phyloP scores from a whole-genome alignment of 2,797 vertebrate species.

The Phrynocephalus guinanensis region DNA sequence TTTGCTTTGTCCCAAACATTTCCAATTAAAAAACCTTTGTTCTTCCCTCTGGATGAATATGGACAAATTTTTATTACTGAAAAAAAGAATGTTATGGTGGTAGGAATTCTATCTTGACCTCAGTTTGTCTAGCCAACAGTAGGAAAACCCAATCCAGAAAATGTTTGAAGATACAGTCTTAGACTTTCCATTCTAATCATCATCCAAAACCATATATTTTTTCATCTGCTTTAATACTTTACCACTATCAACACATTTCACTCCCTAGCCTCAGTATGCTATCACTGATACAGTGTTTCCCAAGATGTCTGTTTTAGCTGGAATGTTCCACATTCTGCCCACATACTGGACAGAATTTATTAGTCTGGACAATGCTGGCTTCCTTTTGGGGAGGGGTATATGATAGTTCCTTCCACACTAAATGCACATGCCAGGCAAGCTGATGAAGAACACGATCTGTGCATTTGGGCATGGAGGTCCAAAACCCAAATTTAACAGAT shows the following conservation, averaged over 20 bases:
- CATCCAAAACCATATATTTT: conserved; percentile 8
- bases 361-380: not conserved
- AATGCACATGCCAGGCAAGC: not conserved
- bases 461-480: not conserved
- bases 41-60: rapidly evolving
- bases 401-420: no score
- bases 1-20: not conserved
- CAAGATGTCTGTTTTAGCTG: not conserved
- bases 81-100: not conserved
- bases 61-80: not conserved
- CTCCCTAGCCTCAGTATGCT: not conserved
- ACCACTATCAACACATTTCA: not conserved
- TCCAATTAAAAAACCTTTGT: not conserved
- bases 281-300: not conserved
- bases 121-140: not conserved
- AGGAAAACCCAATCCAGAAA: not conserved
- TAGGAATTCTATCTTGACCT: not conserved
- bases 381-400: not conserved
- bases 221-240: conserved; percentile 35
- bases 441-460: no score
- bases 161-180: rapidly evolving
- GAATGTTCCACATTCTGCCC: not conserved
- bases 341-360: no score
- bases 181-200: not conserved
- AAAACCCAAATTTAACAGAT: not conserved